These are phyloP conservation scores for Clepsis dumicolana DNA, from an alignment of 2,888 invertebrate genomes.

Conservation along the genomic window DNA sequence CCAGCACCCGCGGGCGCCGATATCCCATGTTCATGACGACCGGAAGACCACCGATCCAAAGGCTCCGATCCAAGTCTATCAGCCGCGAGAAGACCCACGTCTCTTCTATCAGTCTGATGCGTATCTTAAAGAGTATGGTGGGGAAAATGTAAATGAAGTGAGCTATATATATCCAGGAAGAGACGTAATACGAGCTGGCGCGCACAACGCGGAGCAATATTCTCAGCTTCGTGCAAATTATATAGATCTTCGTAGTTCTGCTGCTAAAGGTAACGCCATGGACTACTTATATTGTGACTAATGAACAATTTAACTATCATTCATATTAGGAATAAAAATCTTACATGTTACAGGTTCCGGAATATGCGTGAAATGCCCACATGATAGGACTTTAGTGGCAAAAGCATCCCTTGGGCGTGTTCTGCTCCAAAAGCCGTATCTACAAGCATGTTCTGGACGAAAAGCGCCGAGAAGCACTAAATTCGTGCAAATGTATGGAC, in stretches of 20 bases:
- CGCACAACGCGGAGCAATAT: conserved; percentile 43
- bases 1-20: conserved; percentile 58
- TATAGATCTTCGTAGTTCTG: background rate
- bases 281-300: background rate
- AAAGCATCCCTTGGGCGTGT: conserved; percentile 69
- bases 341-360: conserved; percentile 50
- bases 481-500: conserved; percentile 73
- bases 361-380: conserved; percentile 75
- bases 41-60: conserved; percentile 57
- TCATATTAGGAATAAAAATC: background rate
- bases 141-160: conserved; percentile 69
- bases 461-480: conserved; percentile 60
- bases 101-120: conserved; percentile 78
- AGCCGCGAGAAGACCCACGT: conserved; percentile 76
- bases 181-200: conserved; percentile 64
- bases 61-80: conserved; percentile 62
- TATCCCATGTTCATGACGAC: conserved; percentile 59
- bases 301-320: background rate
- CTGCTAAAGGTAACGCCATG: conserved; percentile 3
- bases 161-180: conserved; percentile 68
- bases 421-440: conserved; percentile 64
- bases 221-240: conserved; percentile 22
- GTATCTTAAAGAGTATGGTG: conserved; percentile 72
- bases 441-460: conserved; percentile 67
- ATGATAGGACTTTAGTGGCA: conserved; percentile 74